Percentiles rank a stretch among this genome's conserved stretches.
Conservation (phyloP, 2,888 invertebrate genomes). For the Cylindroiulus punctatus region DNA sequence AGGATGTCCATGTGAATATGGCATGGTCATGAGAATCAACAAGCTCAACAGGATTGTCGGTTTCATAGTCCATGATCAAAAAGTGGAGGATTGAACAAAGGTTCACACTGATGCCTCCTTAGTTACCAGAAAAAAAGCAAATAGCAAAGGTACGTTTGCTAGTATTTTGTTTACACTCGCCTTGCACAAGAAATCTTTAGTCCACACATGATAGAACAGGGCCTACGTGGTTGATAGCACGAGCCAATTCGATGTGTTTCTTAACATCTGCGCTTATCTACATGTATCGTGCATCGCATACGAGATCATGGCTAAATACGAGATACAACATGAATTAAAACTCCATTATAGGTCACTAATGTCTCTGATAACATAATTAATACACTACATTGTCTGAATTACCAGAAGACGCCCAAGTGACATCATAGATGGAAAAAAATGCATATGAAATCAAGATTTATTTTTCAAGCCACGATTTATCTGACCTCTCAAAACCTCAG, state of each 20-base stretch:
- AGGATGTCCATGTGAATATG: no score
- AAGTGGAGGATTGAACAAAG: background rate
- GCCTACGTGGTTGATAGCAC: background rate
- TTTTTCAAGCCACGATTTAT: no score
- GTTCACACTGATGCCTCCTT: background rate
- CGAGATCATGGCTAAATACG: background rate
- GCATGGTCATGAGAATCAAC: background rate
- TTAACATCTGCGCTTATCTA: background rate
- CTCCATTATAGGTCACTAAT: background rate
- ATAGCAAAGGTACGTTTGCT: background rate
- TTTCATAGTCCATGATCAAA: background rate
- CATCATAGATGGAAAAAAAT: background rate
- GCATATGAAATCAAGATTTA: no score
- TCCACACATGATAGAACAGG: background rate
- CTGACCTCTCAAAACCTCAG: no score
- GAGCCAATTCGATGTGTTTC: background rate
- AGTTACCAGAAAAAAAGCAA: background rate
- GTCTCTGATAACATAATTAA: background rate
- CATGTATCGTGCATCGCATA: background rate
- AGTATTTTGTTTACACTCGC: background rate
- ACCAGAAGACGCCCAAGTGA: background rate
- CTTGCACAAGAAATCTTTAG: background rate
- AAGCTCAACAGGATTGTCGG: background rate
- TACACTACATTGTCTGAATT: background rate
- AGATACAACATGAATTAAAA: background rate